These are phyloP conservation scores for Drosophila cardini DNA, from an alignment of 1,140 invertebrate genomes.

Conservation along the genomic window DNA sequence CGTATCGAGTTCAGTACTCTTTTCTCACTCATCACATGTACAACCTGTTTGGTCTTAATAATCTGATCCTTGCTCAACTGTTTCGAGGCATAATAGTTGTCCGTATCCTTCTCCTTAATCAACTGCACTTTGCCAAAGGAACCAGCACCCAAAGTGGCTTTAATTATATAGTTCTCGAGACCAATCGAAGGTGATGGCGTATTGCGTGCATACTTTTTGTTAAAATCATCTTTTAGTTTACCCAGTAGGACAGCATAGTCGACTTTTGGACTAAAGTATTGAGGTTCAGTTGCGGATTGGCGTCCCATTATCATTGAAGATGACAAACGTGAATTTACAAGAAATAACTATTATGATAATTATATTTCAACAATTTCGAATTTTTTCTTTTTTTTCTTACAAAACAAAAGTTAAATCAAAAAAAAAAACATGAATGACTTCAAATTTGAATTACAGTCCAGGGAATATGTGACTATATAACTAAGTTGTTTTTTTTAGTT, in stretches of 20 bases:
- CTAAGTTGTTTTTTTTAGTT: neutral
- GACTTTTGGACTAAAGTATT: conserved; percentile 69
- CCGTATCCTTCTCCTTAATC: conserved; percentile 46
- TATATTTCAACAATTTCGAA: conserved; percentile 23
- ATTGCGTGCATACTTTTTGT: conserved; percentile 55
- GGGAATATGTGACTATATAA: neutral
- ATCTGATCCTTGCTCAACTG: conserved; percentile 95
- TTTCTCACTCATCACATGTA: conserved; percentile 95
- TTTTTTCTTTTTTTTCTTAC: conserved; percentile 9
- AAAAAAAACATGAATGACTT: neutral
- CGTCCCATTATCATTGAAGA: conserved; percentile 14
- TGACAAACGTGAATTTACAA: neutral
- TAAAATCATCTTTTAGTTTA: conserved; percentile 70
- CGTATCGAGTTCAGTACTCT: conserved; percentile 91
- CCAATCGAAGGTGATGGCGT: conserved; percentile 59
- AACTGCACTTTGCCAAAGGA: conserved; percentile 78
- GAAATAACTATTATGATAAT: neutral
- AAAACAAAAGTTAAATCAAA: neutral
- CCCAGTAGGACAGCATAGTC: conserved; percentile 67
- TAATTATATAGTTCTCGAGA: conserved; percentile 62
- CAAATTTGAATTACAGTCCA: conserved; percentile 1
- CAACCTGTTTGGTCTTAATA: conserved; percentile 93
- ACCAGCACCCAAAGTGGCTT: conserved; percentile 62
- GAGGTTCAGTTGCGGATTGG: conserved; percentile 5
- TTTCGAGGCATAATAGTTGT: conserved; percentile 93